These are phyloP conservation scores for Nothoprocta pentlandii DNA, from an alignment of 2,113 vertebrate species.

Conservation along the genomic window DNA sequence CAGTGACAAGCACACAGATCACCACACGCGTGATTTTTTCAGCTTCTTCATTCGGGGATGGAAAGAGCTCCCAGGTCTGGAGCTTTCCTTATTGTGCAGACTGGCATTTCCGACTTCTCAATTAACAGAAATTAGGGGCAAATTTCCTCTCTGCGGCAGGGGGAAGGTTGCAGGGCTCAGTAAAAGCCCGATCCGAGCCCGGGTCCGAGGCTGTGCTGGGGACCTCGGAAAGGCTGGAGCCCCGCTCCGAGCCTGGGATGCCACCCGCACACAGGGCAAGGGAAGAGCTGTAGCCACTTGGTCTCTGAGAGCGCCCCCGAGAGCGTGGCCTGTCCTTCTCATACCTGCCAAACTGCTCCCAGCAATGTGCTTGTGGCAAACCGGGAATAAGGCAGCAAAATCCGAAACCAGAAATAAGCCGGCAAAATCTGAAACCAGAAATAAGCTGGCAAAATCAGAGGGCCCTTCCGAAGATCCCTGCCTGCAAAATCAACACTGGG, in stretches of 20 bases:
- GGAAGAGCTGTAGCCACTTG: background rate
- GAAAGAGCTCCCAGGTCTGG: accelerated
- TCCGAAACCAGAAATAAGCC: background rate
- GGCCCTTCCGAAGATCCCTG: background rate
- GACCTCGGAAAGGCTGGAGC: accelerated
- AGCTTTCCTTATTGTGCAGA: accelerated
- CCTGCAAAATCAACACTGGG: background rate
- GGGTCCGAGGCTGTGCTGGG: accelerated
- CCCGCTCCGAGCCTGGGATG: background rate
- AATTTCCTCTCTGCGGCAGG: background rate
- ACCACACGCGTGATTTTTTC: accelerated
- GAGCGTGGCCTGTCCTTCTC: background rate
- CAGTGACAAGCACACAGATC: background rate
- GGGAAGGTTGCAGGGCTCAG: background rate
- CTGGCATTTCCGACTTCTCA: background rate
- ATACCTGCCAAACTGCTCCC: background rate
- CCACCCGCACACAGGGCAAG: background rate
- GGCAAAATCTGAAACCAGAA: background rate
- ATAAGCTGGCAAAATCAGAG: background rate
- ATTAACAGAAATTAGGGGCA: background rate
- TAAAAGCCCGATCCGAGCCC: background rate
- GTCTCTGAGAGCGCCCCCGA: background rate
- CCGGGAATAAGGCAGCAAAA: background rate
- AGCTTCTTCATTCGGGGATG: background rate
- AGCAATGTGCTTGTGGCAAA: background rate